Evolutionary conservation across 2,888 invertebrate genomes (phyloP).

Genomic region (Phaonia tiefii): DNA sequence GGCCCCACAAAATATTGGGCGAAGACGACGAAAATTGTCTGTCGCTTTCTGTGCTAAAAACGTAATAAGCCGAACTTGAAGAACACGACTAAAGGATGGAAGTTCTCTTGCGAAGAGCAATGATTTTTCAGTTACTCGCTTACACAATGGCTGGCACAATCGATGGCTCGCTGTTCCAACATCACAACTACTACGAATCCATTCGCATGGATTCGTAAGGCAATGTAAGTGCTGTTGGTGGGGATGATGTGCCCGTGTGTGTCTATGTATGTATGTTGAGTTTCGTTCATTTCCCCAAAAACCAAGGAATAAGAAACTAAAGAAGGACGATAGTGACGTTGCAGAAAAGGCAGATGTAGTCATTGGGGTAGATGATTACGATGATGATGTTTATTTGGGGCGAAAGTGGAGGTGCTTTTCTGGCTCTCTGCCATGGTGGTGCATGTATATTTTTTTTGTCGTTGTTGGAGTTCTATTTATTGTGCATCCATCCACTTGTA

Average conservation of each 20-base stretch:
- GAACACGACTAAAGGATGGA: too few species aligned
- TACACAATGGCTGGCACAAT: neutral
- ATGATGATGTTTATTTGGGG: constrained; percentile 34
- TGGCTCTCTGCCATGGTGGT: neutral
- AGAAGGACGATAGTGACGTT: constrained; percentile 63
- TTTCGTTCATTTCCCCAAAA: constrained; percentile 36
- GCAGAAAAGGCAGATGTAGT: constrained; percentile 35
- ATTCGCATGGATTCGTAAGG: neutral
- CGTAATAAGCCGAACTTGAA: neutral
- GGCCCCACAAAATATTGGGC: too few species aligned
- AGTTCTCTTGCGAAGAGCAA: too few species aligned
- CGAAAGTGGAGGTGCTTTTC: neutral
- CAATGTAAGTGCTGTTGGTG: neutral
- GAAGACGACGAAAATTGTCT: neutral
- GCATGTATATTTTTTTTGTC: neutral
- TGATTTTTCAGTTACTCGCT: too few species aligned
- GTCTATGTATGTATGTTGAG: constrained; percentile 8
- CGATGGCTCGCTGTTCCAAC: neutral
- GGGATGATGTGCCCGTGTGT: constrained; percentile 20
- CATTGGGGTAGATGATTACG: constrained; percentile 11
- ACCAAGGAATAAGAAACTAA: constrained; percentile 54
- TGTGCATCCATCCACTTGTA: constrained; percentile 64
- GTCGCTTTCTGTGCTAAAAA: neutral
- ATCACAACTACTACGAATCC: constrained; percentile 15
- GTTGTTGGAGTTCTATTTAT: constrained; percentile 1